A percentile compares a stretch with the other conserved stretches of the same genome.
These are phyloP conservation scores for Panorpa germanica DNA, from an alignment of 2,888 invertebrate species.

Conservation along the genomic window DNA sequence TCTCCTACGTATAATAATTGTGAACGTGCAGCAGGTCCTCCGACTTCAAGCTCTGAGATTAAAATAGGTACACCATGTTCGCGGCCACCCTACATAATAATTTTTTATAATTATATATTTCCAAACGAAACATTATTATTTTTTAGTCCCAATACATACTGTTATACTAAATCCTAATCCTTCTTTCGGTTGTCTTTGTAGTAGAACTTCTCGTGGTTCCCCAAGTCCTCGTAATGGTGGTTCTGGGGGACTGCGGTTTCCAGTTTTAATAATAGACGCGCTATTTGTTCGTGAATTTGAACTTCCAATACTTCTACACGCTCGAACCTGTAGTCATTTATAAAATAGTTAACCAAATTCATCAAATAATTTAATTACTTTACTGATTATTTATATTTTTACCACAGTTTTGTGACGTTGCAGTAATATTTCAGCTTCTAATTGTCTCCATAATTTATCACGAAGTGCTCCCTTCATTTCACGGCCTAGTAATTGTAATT, in stretches of 20 bases:
- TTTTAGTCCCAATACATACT: constrained; percentile 33
- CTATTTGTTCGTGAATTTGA: constrained; percentile 14
- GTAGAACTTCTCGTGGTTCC: constrained; percentile 39
- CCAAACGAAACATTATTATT: neutral
- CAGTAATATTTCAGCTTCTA: constrained; percentile 71
- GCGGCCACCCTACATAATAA: constrained; percentile 46
- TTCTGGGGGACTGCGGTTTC: constrained; percentile 22
- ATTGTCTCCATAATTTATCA: constrained; percentile 61
- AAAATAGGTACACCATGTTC: constrained; percentile 76
- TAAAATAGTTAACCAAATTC: neutral
- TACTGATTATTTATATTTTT: constrained; percentile 2
- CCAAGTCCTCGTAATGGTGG: constrained; percentile 23
- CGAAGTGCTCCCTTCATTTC: constrained; percentile 65
- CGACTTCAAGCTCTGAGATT: constrained; percentile 61
- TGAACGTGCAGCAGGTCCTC: constrained; percentile 59
- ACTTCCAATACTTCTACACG: constrained; percentile 30
- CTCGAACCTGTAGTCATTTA: constrained; percentile 25
- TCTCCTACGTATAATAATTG: constrained; percentile 63
- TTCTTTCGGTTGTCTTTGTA: constrained; percentile 53
- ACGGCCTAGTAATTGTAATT: constrained; percentile 59
- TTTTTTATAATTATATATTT: constrained; percentile 4
- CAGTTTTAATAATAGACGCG: constrained; percentile 17
- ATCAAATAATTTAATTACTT: neutral
- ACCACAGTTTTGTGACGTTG: constrained; percentile 70
- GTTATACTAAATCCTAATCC: constrained; percentile 75